Evolutionary conservation across 2,888 invertebrate genomes (phyloP).

Genomic region (Kryphioiulus occultus): DNA sequence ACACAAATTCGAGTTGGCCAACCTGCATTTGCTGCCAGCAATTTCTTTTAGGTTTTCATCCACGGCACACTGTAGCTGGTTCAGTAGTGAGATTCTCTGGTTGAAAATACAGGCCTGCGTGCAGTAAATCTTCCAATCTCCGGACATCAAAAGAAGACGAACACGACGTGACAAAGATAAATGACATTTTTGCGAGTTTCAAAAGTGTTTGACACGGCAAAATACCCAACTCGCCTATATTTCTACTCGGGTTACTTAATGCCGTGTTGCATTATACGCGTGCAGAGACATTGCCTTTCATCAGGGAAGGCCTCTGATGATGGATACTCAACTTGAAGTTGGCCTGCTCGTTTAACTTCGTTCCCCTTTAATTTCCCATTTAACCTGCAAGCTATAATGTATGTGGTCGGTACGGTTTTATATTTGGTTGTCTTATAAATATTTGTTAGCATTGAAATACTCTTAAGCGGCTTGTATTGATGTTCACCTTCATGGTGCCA

Average conservation of each 20-base stretch:
- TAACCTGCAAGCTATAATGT: background rate
- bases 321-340: background rate
- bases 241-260: constrained; percentile 29
- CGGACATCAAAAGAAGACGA: constrained; percentile 42
- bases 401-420: background rate
- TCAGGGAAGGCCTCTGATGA: background rate
- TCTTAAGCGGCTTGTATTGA: too few species aligned
- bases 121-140: constrained; percentile 46
- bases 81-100: background rate
- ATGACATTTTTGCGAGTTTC: constrained; percentile 44
- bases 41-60: background rate
- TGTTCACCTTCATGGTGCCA: too few species aligned
- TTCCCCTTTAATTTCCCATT: background rate
- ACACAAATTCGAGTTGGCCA: background rate
- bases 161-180: constrained; percentile 47
- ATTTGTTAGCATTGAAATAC: too few species aligned
- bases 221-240: constrained; percentile 33
- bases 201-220: constrained; percentile 37
- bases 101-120: background rate
- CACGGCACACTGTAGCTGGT: background rate
- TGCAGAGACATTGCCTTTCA: constrained; percentile 13
- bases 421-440: too few species aligned
- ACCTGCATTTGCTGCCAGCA: background rate
- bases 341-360: background rate
- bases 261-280: background rate